These are phyloP conservation scores for Eupithecia subumbrata DNA, from an alignment of 2,888 invertebrate species.

Conservation along the genomic window DNA sequence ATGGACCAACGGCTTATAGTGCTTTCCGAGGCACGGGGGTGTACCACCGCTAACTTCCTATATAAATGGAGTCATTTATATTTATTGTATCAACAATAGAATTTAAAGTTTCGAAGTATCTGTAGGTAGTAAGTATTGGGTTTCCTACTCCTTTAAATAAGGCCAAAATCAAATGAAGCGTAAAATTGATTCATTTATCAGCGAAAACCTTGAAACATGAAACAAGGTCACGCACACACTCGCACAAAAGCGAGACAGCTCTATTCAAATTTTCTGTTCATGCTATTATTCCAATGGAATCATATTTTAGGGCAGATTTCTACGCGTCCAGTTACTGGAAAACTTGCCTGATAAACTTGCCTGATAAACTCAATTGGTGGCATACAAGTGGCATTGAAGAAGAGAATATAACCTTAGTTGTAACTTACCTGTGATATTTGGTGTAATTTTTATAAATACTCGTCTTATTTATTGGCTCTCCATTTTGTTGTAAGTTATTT, in stretches of 20 bases:
- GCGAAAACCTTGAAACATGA: slow-evolving; percentile 12
- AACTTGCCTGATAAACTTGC: not conserved
- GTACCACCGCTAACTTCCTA: too few relatives aligned
- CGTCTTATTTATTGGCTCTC: too few relatives aligned
- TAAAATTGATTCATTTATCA: slow-evolving; percentile 15
- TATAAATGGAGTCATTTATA: too few relatives aligned
- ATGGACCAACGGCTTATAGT: too few relatives aligned
- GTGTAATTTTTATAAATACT: too few relatives aligned
- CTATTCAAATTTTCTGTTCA: slow-evolving; percentile 12
- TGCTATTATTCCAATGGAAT: slow-evolving; percentile 19
- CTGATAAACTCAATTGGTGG: not conserved
- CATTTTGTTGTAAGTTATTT: too few relatives aligned
- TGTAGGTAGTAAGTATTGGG: not conserved
- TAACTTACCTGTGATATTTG: too few relatives aligned
- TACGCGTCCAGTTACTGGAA: not conserved
- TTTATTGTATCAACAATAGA: too few relatives aligned
- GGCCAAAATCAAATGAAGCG: not conserved
- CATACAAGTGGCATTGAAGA: not conserved
- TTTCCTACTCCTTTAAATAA: not conserved
- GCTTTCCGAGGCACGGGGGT: too few relatives aligned
- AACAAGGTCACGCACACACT: not conserved
- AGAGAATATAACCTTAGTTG: not conserved
- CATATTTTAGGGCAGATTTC: slow-evolving; percentile 5
- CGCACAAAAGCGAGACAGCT: slow-evolving; percentile 5
- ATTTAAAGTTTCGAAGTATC: not conserved